Evolutionary conservation across 1,140 invertebrate genomes (phyloP), one percentile per base, ranked within the genome.

Genomic region (Parasteatoda tepidariorum): DNA sequence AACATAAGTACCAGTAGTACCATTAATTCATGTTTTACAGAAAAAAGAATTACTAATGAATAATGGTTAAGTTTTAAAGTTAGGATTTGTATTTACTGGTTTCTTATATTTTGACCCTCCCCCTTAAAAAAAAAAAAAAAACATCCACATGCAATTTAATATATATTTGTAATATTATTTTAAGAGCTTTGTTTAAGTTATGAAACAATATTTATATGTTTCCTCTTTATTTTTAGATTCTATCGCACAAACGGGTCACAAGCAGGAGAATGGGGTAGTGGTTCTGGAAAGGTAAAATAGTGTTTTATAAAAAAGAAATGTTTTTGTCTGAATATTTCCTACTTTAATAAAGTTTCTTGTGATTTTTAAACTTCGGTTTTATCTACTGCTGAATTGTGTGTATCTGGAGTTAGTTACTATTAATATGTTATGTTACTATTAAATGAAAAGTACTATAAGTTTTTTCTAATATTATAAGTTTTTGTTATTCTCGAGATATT

Each of bases 241-340:
- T 24, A 30, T n/a, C 67, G 68, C 22, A 33, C 5, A 18, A 83
- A 66, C 66, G 70, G 68, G 1, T 54, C 41, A 55, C 68, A 71
- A 55, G 38, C 68, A 24, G 68, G 81, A 64, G 81, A 83, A 66
- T 83, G 81, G 81, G 81, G 81, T 2, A 83, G 81, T 66, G 81
- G 81, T 13, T 30, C 68, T 66, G 81, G 81, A 54, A 83, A 83
- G 26, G 81, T 83, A 55, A 66, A n/a, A 15, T 62, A 48, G 41
- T 48, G 18, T 7, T 48, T 48, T 48, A 18, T 7, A 9, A 9
- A 18, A 7, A 48, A 48, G 41, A 7, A 48, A 9, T 48, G 7
- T 48, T 9, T 9, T 48, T 7, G 7, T 48, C 18, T 48, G 7
- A 48, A 48, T 9, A 9, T 7, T 7, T 48, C 18, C 7, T 9